phyloP scores from a whole-genome alignment of 2,888 invertebrate species.

The Tiliacea aurago region DNA sequence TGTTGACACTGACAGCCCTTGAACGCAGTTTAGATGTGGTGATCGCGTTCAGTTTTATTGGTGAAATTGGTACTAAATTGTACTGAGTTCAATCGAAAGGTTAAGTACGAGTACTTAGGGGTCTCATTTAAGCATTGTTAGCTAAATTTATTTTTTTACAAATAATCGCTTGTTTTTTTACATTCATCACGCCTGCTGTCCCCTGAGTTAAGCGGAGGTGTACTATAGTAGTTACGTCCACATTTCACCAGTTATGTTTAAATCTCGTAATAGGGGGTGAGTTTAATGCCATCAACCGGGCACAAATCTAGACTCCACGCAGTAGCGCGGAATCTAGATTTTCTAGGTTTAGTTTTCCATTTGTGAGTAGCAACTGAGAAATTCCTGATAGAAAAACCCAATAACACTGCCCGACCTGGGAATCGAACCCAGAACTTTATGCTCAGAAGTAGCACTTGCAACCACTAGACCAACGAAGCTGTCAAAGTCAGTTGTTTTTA shows the following conservation, averaged over 20 bases:
- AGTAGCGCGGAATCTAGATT: no score
- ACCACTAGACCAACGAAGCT: neutral
- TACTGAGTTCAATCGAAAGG: conserved; percentile 50
- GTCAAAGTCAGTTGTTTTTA: neutral
- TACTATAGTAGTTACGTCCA: no score
- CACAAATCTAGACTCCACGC: neutral
- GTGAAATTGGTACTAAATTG: neutral
- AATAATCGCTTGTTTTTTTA: neutral
- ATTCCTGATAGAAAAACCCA: neutral
- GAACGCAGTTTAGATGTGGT: no score
- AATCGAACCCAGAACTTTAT: neutral
- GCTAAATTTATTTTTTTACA: neutral
- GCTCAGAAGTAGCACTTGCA: neutral
- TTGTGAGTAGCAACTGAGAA: neutral
- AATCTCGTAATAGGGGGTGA: neutral
- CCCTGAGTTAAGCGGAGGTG: no score
- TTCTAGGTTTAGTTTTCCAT: no score
- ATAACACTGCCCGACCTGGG: neutral
- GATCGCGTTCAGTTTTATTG: no score
- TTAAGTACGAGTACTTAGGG: conserved; percentile 42
- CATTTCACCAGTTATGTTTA: no score
- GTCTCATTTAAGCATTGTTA: conserved; percentile 24
- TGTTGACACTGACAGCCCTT: no score
- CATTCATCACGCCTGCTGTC: no score
- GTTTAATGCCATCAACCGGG: neutral